These are phyloP conservation scores for Phylloscopus collybita DNA, from an alignment of 2,797 vertebrate genomes.

Conservation along the genomic window DNA sequence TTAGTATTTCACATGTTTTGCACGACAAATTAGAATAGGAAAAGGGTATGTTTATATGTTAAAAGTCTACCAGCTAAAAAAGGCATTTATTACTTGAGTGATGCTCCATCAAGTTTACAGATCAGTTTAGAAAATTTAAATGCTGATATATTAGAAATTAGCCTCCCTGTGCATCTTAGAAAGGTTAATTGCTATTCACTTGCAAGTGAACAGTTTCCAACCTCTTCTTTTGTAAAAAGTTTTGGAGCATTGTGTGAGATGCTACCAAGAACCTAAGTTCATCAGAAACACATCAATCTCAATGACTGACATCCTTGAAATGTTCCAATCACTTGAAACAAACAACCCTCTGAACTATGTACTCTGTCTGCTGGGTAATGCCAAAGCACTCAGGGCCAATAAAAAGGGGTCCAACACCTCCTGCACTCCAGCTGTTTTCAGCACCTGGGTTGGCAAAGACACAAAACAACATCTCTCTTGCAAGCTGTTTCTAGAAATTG, in stretches of 20 bases:
- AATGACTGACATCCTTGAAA: not conserved
- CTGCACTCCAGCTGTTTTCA: not conserved
- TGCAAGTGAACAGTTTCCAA: not conserved
- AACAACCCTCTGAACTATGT: not conserved
- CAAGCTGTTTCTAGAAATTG: not conserved
- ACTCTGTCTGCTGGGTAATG: not conserved
- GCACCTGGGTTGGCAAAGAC: not conserved
- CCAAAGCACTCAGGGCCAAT: not conserved
- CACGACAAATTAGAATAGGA: not conserved
- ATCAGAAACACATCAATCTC: not conserved
- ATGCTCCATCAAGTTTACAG: not conserved
- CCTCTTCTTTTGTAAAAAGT: not conserved
- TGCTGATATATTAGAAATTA: not conserved
- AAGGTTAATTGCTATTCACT: not conserved
- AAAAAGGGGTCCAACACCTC: not conserved
- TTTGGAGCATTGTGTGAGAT: not conserved
- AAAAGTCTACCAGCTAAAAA: not conserved
- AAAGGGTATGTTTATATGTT: not conserved
- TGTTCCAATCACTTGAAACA: not conserved
- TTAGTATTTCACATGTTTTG: not conserved
- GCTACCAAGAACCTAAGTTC: not conserved
- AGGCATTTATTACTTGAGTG: not conserved
- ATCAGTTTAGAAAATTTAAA: not conserved
- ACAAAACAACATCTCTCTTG: not conserved
- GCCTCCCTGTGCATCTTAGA: not conserved